Percentiles rank a stretch among this genome's conserved stretches.
phyloP scores from a whole-genome alignment of 2,797 vertebrate genomes.

The Hephaestus fuliginosus region DNA sequence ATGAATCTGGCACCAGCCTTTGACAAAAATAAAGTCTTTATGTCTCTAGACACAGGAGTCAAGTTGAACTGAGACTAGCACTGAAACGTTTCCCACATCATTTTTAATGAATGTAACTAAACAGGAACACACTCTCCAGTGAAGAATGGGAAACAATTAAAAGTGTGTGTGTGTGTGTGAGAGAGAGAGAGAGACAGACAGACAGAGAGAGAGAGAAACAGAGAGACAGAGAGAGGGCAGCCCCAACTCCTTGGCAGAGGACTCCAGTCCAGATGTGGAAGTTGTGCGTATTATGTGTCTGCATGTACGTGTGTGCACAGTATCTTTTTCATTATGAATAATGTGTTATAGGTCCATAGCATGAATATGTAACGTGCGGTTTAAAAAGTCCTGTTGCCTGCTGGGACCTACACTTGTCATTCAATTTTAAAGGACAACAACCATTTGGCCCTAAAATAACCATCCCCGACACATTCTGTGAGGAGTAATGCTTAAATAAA shows the following conservation, averaged over 20 bases:
- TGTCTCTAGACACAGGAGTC: slow-evolving; percentile 60
- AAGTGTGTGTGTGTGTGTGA: slow-evolving; percentile 33
- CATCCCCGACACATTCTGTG: neutral
- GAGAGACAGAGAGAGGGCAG: neutral
- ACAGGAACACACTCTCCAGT: slow-evolving; percentile 52
- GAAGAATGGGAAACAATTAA: slow-evolving; percentile 72
- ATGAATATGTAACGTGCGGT: slow-evolving; percentile 40
- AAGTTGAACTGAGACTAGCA: slow-evolving; percentile 57
- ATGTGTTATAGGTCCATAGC: slow-evolving; percentile 24
- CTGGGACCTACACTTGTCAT: slow-evolving; percentile 32
- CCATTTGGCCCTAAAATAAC: slow-evolving; percentile 20
- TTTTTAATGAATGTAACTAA: slow-evolving; percentile 64
- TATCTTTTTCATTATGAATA: slow-evolving; percentile 47
- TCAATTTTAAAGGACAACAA: neutral
- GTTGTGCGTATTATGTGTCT: slow-evolving; percentile 43
- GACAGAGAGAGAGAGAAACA: neutral
- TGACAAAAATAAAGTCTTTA: slow-evolving; percentile 53
- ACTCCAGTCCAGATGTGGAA: slow-evolving; percentile 56
- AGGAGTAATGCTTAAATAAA: slow-evolving; percentile 8
- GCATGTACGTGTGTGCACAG: slow-evolving; percentile 6
- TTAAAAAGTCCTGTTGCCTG: slow-evolving; percentile 9
- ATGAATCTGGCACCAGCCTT: slow-evolving; percentile 52
- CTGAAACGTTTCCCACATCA: slow-evolving; percentile 72
- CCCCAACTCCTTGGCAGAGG: slow-evolving; percentile 38
- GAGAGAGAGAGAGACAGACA: neutral